phyloP scores from a whole-genome alignment of 1,140 invertebrate species.

The Stegodyphus mimosarum region DNA sequence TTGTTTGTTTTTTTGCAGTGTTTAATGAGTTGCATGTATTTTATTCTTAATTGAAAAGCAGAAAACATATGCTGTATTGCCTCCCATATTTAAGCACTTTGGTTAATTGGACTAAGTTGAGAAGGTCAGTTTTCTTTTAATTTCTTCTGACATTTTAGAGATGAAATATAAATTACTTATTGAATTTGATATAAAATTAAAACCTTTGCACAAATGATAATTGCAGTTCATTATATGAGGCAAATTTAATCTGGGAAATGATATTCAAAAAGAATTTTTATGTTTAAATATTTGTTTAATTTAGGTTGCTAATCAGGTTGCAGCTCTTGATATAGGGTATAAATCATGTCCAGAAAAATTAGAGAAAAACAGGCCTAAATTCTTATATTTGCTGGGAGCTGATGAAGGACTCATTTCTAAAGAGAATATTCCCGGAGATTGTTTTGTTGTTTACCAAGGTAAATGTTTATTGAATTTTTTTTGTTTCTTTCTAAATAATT shows the following conservation, averaged over 20 bases:
- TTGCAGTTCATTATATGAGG: neutral
- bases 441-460: slow-evolving; percentile 93
- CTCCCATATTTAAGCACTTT: no score
- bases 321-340: slow-evolving; percentile 95
- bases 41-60: no score
- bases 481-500: no score
- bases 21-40: no score
- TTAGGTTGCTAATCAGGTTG: slow-evolving; percentile 80
- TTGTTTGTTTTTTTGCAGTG: no score
- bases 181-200: no score
- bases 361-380: slow-evolving; percentile 77
- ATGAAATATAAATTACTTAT: no score
- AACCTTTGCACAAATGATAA: neutral
- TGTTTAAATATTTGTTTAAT: slow-evolving; percentile 12
- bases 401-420: slow-evolving; percentile 85
- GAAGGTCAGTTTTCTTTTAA: no score
- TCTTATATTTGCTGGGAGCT: slow-evolving; percentile 92
- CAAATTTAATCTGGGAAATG: neutral
- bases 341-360: slow-evolving; percentile 79
- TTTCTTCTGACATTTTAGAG: no score
- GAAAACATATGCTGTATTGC: neutral
- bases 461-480: neutral
- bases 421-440: slow-evolving; percentile 83
- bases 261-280: neutral
- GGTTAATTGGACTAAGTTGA: no score